Evolutionary conservation across 2,113 vertebrate species (phyloP).

Genomic region (Pollachius pollachius): DNA sequence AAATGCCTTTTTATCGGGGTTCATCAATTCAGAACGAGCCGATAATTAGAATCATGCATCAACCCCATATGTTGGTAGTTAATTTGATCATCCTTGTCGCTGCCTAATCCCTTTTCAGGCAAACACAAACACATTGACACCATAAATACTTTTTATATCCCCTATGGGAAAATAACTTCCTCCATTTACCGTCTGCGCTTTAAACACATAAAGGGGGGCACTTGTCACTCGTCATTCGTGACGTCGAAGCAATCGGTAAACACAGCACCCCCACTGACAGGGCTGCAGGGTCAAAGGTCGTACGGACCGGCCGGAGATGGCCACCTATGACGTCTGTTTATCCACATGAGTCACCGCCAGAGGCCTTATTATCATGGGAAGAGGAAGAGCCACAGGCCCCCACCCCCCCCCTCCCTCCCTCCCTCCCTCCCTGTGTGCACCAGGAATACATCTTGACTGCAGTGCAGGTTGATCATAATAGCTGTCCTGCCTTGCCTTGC

Average conservation of each 20-base stretch:
- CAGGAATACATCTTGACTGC: constrained; percentile 7
- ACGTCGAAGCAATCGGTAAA: constrained; percentile 30
- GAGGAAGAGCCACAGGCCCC: not conserved
- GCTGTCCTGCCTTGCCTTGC: no score
- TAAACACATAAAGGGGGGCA: no score
- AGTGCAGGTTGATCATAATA: no score
- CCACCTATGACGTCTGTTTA: constrained; percentile 31
- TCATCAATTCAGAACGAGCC: not conserved
- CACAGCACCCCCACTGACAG: constrained; percentile 27
- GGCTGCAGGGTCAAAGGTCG: constrained; percentile 32
- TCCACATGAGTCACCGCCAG: constrained; percentile 43
- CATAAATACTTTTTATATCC: no score
- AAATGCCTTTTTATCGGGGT: not conserved
- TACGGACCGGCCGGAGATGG: constrained; percentile 15
- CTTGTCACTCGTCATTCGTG: no score
- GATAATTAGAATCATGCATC: not conserved
- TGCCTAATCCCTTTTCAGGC: no score
- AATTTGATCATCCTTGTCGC: not conserved
- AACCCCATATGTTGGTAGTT: not conserved
- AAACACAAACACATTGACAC: no score
- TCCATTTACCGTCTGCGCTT: no score
- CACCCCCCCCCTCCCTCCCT: no score
- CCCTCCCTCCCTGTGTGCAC: constrained; percentile 1
- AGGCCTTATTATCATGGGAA: constrained; percentile 4
- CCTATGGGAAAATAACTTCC: no score